Percentiles rank a stretch among this genome's conserved stretches.
Evolutionary conservation across 2,113 vertebrate species (phyloP).

Genomic region (Oreochromis spilurus): DNA sequence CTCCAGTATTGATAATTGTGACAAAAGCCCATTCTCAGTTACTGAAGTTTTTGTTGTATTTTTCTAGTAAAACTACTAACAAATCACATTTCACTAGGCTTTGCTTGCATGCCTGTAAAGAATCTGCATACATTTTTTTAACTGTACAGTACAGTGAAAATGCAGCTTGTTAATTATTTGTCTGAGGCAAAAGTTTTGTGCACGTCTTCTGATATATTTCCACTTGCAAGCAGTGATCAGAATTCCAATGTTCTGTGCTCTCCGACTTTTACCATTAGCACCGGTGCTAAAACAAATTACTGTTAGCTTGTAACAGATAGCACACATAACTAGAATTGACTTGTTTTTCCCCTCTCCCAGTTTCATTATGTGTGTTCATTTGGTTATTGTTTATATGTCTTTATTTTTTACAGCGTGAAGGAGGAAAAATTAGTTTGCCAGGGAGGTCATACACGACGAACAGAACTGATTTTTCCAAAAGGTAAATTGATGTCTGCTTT

Average conservation of each 20-base stretch:
- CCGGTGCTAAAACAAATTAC: neutral
- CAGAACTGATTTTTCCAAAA: constrained; percentile 10
- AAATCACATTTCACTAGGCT: neutral
- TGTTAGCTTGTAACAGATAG: neutral
- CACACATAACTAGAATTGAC: neutral
- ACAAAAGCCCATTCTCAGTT: neutral
- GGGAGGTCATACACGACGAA: neutral
- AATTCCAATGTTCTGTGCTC: neutral
- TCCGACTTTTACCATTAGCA: neutral
- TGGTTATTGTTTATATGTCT: neutral
- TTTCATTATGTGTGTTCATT: neutral
- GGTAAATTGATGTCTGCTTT: neutral
- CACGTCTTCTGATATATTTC: neutral
- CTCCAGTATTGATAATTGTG: neutral
- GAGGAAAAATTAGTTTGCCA: constrained; percentile 17
- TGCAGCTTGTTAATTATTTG: neutral
- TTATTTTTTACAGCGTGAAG: neutral
- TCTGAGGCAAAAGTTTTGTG: neutral
- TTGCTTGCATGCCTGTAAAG: neutral
- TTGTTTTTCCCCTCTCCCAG: neutral
- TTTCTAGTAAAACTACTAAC: neutral
- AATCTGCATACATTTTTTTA: neutral
- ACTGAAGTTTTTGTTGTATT: neutral
- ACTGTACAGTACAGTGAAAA: neutral
- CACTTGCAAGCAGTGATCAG: neutral